These are phyloP conservation scores for Clepsis dumicolana DNA, from an alignment of 2,888 invertebrate species.

Conservation along the genomic window DNA sequence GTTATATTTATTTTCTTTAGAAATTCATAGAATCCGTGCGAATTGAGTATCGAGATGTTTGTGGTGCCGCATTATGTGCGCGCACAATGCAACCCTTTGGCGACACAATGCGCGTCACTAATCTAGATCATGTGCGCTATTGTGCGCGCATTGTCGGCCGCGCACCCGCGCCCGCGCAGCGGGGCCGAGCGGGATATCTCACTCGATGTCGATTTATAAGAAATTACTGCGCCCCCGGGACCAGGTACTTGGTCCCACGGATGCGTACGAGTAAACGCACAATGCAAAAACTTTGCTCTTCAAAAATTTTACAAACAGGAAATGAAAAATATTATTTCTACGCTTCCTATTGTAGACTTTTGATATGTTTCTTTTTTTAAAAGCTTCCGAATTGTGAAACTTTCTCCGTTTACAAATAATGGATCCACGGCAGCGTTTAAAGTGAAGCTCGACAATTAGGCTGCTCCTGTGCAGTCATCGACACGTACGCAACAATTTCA, in stretches of 20 bases:
- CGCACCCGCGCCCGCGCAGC: constrained; percentile 54
- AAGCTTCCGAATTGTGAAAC: constrained; percentile 56
- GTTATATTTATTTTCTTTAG: constrained; percentile 86
- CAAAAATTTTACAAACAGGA: constrained; percentile 78
- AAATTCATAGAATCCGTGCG: constrained; percentile 83
- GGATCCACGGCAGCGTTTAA: constrained; percentile 58
- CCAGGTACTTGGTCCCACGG: constrained; percentile 84
- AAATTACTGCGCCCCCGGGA: constrained; percentile 78
- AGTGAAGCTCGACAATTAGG: constrained; percentile 61
- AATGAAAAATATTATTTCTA: constrained; percentile 79
- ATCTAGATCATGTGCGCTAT: constrained; percentile 85
- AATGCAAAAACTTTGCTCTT: constrained; percentile 75
- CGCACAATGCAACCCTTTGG: constrained; percentile 82
- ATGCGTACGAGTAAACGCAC: constrained; percentile 57
- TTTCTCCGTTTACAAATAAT: constrained; percentile 59
- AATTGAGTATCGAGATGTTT: constrained; percentile 81
- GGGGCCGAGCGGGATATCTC: constrained; percentile 76
- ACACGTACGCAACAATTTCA: constrained; percentile 70
- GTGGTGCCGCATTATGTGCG: constrained; percentile 73
- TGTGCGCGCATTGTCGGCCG: constrained; percentile 68
- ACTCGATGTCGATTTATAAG: constrained; percentile 85
- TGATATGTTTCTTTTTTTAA: constrained; percentile 56
- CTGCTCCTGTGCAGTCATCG: constrained; percentile 64
- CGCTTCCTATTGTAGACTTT: constrained; percentile 65
- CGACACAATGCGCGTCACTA: constrained; percentile 84